Evolutionary conservation across 1,140 invertebrate species (phyloP).

Genomic region (Caenorhabditis elegans): DNA sequence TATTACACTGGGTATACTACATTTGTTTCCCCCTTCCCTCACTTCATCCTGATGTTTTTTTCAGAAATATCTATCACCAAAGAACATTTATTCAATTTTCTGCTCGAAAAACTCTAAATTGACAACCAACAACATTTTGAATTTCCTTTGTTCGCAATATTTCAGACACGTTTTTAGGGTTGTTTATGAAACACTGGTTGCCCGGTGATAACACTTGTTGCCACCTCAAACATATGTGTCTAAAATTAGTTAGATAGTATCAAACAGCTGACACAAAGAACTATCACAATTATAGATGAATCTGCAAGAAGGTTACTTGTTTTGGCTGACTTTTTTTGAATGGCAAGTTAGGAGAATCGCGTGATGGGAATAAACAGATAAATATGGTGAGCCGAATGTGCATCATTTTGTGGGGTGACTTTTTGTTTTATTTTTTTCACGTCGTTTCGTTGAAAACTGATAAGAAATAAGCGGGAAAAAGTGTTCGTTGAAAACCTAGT

Average conservation of each 20-base stretch:
- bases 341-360: not conserved
- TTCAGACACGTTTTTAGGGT: not conserved
- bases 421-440: not conserved
- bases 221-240: not conserved
- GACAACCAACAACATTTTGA: too few relatives aligned
- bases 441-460: not conserved
- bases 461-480: not conserved
- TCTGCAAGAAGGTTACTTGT: not conserved
- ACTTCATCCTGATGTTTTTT: not conserved
- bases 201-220: not conserved
- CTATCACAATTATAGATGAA: not conserved
- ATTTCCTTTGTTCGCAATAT: constrained; percentile 1
- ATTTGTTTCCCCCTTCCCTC: not conserved
- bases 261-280: constrained; percentile 1
- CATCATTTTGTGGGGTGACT: constrained; percentile 1
- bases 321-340: not conserved
- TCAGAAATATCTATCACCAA: too few relatives aligned
- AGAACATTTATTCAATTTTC: too few relatives aligned
- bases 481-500: not conserved
- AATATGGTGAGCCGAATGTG: not conserved
- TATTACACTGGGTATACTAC: not conserved
- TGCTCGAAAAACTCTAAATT: too few relatives aligned
- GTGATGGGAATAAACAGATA: not conserved
- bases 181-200: constrained; percentile 1
- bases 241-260: constrained; percentile 20